phyloP scores from a whole-genome alignment of 2,113 vertebrate species.

The Grammomys surdaster region DNA sequence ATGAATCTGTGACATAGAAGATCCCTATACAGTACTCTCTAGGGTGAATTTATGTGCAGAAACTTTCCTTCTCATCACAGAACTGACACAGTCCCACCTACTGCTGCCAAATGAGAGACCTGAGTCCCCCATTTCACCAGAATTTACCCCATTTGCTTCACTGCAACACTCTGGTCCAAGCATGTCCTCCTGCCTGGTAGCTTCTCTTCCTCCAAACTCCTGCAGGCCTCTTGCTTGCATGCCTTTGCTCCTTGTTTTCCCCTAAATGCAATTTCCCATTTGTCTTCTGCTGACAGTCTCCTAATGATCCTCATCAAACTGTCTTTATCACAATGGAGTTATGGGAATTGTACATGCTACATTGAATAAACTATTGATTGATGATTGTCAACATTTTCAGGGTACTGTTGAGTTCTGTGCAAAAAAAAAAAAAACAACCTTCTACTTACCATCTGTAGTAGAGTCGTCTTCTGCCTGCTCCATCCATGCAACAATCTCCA shows the following conservation, averaged over 20 bases:
- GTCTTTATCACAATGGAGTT: background rate
- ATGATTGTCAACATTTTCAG: background rate
- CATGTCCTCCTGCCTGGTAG: background rate
- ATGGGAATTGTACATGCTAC: background rate
- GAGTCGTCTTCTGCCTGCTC: background rate
- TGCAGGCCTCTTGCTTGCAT: background rate
- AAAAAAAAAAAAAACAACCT: no score
- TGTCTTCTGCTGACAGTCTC: background rate
- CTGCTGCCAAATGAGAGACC: no score
- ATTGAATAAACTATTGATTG: no score
- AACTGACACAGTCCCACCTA: no score
- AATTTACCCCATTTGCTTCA: no score
- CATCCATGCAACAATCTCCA: background rate
- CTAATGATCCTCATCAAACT: background rate
- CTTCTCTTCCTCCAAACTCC: background rate
- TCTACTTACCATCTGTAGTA: background rate
- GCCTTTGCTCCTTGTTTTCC: background rate
- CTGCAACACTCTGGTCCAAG: background rate
- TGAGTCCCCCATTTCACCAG: no score
- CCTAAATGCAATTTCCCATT: background rate
- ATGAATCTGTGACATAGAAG: accelerated
- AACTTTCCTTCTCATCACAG: background rate
- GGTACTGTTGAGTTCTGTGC: background rate
- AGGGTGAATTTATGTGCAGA: accelerated
- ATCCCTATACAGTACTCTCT: accelerated